Evolutionary conservation across 2,797 vertebrate species (phyloP), one percentile per base, ranked within the genome.

Genomic region (Euthynnus affinis): DNA sequence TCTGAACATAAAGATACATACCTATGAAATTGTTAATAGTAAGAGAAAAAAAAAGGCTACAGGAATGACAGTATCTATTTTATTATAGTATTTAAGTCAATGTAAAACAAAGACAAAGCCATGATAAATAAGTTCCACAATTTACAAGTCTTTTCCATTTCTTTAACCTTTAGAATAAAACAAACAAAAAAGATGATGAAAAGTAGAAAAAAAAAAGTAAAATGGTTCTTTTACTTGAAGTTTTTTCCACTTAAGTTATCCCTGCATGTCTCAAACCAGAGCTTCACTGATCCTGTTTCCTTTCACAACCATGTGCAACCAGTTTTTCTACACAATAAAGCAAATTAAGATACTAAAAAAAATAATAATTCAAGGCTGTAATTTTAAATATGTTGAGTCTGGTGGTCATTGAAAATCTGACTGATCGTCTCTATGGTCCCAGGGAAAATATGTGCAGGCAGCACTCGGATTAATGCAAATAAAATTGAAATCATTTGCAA

Each of bases 21-120:
- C 40, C 40, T 42, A 42, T 3, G 40, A 42, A 14, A 42, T 37
- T 37, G 9, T 37, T 37, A 52, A 40, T 23, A 25, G 22, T 8
- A 40, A 48, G 9, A 15, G 15, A 18, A 23, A 32, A 51, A 32
- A 1, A 37, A 60, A 72, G 32, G 12, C 27, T 73, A 22, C 71
- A 72, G 48, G 52, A 71, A 76, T 46, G 34, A 78, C 71, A 81
- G 66, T 73, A 78, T 62, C 17, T 49, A n/a, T 81, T 94, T 94
- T 93, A 94, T 91, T 94, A 92, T 84, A 91, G 84, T 91, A 91
- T 90, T 89, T 88, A 78, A 77, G 56, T 87, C 66, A 59, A 88
- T 72, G 69, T 80, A 86, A 90, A 91, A 91, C 81, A 90, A 78
- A 85, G 58, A 89, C 71, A 87, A 83, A 88, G 29, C 32, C 69